Percentiles rank a stretch among this genome's conserved stretches.
Conservation (phyloP, 92 coral and sea anemone species). For the Paragorgia papillata region DNA sequence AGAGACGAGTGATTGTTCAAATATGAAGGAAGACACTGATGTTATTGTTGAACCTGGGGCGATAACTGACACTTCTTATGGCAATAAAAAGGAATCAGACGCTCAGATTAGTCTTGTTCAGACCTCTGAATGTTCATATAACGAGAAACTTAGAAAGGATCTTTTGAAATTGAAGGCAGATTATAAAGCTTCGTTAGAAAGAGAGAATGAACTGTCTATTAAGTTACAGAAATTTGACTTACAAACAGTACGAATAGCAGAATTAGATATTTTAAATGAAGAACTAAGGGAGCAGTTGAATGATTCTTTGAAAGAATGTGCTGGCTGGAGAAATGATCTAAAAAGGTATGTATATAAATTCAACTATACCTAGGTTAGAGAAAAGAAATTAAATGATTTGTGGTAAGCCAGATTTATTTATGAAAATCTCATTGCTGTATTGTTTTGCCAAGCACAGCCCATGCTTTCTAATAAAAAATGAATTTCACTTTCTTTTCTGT, state of each 20-base stretch:
- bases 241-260: constrained; percentile 70
- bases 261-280: constrained; percentile 78
- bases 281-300: constrained; percentile 76
- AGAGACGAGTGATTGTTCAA: background rate
- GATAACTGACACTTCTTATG: background rate
- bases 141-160: constrained; percentile 52
- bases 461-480: no score
- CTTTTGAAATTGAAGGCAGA: constrained; percentile 71
- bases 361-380: background rate
- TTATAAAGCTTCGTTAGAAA: constrained; percentile 67
- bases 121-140: background rate
- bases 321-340: constrained; percentile 67
- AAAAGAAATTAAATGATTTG: background rate
- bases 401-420: no score
- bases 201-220: constrained; percentile 73
- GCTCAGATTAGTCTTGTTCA: background rate
- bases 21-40: background rate
- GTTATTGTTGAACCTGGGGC: background rate
- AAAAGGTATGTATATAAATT: constrained; percentile 61
- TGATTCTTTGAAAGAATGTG: constrained; percentile 67
- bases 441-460: no score
- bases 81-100: background rate
- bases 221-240: constrained; percentile 67
- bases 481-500: no score
- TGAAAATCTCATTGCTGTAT: no score